Conservation (phyloP, 2,113 vertebrate genomes). For the Trinectes maculatus region DNA sequence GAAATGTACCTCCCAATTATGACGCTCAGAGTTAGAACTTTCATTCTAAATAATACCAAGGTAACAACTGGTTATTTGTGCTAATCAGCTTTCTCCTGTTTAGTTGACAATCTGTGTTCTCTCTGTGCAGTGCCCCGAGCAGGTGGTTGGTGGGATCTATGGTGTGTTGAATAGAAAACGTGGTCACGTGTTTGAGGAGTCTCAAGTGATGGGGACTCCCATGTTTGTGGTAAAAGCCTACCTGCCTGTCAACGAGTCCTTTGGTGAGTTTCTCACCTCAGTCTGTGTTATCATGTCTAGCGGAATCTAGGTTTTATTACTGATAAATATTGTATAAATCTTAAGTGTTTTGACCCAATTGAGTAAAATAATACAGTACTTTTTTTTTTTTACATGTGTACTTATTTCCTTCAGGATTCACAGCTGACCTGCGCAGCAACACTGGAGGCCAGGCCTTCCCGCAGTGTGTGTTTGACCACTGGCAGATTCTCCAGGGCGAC, state of each 20-base stretch:
- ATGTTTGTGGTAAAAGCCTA: constrained; percentile 94
- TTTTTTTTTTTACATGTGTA: background rate
- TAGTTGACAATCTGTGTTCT: background rate
- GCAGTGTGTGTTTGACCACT: constrained; percentile 96
- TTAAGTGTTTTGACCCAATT: background rate
- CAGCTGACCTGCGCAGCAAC: constrained; percentile 92
- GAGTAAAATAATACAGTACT: background rate
- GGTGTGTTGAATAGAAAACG: constrained; percentile 92
- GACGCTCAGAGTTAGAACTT: too few relatives aligned
- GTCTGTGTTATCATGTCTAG: background rate
- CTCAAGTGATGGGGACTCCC: constrained; percentile 92
- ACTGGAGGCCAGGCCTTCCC: constrained; percentile 94
- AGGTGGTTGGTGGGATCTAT: constrained; percentile 93
- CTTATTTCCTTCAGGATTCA: constrained; percentile 85
- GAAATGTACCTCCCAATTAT: background rate
- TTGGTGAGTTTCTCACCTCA: constrained; percentile 82
- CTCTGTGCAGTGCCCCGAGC: constrained; percentile 87
- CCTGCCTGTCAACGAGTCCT: constrained; percentile 93
- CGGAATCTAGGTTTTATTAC: too few relatives aligned
- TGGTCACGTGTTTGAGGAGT: constrained; percentile 94
- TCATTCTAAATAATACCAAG: too few relatives aligned
- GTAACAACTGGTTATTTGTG: background rate
- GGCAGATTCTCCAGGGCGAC: constrained; percentile 93
- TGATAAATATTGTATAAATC: background rate
- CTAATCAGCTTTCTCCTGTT: background rate